Conservation (phyloP, 2,113 vertebrate genomes). For the Tragelaphus imberbis region DNA sequence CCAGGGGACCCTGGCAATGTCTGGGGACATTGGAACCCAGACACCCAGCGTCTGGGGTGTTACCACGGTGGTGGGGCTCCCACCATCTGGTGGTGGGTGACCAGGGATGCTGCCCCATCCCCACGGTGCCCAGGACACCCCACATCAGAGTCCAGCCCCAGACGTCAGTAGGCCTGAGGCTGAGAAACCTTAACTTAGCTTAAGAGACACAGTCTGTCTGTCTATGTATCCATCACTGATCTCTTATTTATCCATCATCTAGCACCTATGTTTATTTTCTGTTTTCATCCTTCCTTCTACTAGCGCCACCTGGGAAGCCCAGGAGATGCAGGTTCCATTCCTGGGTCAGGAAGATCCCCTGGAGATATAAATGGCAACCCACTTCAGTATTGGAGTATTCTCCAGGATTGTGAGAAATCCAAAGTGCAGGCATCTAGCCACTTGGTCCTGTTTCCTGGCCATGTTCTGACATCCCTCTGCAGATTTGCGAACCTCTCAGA, state of each 20-base stretch:
- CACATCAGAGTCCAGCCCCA: not conserved
- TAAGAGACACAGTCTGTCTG: not conserved
- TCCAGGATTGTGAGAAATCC: not conserved
- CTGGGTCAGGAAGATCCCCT: not conserved
- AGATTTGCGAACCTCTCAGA: not conserved
- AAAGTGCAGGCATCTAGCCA: no score
- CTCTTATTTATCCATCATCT: no score
- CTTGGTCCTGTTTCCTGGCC: not conserved
- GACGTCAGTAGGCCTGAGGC: not conserved
- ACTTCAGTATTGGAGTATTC: not conserved
- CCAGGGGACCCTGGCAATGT: not conserved
- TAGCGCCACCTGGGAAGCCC: not conserved
- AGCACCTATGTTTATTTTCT: not conserved
- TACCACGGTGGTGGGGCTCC: accelerated
- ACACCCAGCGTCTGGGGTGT: not conserved
- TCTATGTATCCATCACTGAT: not conserved
- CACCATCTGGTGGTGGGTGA: accelerated
- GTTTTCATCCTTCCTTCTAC: not conserved
- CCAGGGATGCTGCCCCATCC: not conserved
- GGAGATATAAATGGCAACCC: not conserved
- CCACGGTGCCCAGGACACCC: accelerated
- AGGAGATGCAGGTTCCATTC: not conserved
- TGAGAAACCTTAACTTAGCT: not conserved
- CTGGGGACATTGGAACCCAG: not conserved
- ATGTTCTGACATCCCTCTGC: accelerated